Evolutionary conservation across 2,797 vertebrate genomes (phyloP), one percentile per base, ranked within the genome.

Genomic region (Clamator glandarius): DNA sequence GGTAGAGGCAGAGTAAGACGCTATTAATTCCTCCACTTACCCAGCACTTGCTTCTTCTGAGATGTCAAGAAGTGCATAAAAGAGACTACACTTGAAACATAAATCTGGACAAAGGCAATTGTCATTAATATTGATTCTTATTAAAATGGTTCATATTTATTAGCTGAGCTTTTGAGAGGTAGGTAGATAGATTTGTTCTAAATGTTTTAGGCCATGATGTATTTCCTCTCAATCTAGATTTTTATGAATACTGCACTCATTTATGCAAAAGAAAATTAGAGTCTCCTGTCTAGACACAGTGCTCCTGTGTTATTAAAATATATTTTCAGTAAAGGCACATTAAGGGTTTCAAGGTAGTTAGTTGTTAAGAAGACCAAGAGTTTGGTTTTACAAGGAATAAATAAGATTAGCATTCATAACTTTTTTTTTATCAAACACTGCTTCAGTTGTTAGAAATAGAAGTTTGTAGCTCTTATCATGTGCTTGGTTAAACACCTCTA

Each of bases 261-360:
- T 89, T 91, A 83, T 83, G 58, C 15, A 92, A 89, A 93, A 93
- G 44, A 80, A 93, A 95, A 92, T 93, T 62, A 72, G 35, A 75
- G 7, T 84, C 18, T 84, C 23, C 69, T 78, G 35, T 89, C 75
- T 93, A 90, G 79, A 88, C 64, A 72, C 31, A 85, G 28, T 61
- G 33, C 35, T 87, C 10, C n/a, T 69, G 28, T 0, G 13, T 35
- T 88, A 57, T 55, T 80, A 87, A 89, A 87, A 94, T 72, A 5
- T 28, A 72, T 85, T 93, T 92, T 83, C 58, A 68, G 26, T 55
- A 87, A 87, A 74, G 28, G 20, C 39, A 72, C 20, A 68, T 33
- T 77, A 15, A 86, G 31, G 31, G 12, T 63, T 89, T 63, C 29
- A 84, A 81, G 51, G 28, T 87, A 81, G 23, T 17, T 66, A 83